A percentile compares a stretch with the other conserved stretches of the same genome.
Conservation (phyloP, 2,888 invertebrate genomes). For the Hirtodrosophila alboralis region DNA sequence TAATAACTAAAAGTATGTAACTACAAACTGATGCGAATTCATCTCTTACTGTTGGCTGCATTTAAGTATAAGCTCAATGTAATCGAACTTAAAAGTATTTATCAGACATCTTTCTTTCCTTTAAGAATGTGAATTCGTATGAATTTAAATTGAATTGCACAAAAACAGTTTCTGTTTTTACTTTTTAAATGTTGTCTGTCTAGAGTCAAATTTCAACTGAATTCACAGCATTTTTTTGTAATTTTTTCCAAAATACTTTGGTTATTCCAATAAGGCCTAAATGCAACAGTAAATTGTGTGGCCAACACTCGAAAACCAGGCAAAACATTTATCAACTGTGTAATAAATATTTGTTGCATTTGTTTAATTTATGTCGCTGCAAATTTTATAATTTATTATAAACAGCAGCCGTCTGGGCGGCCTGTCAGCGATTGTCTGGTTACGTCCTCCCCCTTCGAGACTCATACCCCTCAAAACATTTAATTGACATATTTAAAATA, state of each 20-base stretch:
- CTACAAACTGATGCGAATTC: constrained; percentile 7
- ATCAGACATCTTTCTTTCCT: too few species aligned
- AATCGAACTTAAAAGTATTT: constrained; percentile 29
- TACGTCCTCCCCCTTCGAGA: not conserved
- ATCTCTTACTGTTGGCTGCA: not conserved
- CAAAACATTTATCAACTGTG: constrained; percentile 54
- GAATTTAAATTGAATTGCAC: too few species aligned
- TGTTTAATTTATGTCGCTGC: constrained; percentile 64
- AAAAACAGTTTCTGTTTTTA: too few species aligned
- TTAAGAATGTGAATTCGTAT: too few species aligned
- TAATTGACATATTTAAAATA: constrained; percentile 80
- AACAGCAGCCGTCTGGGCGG: constrained; percentile 53
- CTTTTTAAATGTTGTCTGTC: too few species aligned
- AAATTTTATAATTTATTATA: constrained; percentile 71
- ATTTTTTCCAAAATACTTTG: constrained; percentile 7
- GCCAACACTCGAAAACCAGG: not conserved
- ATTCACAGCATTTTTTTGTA: constrained; percentile 8
- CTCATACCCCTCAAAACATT: constrained; percentile 24
- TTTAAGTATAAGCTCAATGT: constrained; percentile 7
- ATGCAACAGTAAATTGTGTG: constrained; percentile 1
- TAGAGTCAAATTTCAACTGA: constrained; percentile 3
- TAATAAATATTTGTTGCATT: constrained; percentile 60
- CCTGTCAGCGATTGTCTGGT: constrained; percentile 69
- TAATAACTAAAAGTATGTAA: constrained; percentile 40
- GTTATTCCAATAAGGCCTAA: constrained; percentile 24